phyloP scores from a whole-genome alignment of 2,113 vertebrate genomes.

The Callionymus lyra region DNA sequence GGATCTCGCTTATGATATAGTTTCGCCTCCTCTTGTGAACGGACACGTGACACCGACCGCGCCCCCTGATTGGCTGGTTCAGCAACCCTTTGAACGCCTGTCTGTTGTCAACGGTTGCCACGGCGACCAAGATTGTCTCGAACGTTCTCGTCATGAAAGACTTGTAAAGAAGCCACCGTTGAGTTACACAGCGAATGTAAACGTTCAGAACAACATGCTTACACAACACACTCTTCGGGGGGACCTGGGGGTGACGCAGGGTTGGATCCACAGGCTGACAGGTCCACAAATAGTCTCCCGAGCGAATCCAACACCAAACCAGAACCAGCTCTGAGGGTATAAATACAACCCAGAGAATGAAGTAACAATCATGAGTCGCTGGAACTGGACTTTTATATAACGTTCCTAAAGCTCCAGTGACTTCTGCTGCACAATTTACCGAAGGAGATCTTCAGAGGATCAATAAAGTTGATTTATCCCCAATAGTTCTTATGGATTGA shows the following conservation, averaged over 20 bases:
- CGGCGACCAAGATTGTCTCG: conserved; percentile 37
- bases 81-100: conserved; percentile 1
- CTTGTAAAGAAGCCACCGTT: no score
- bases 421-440: no score
- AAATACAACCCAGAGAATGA: conserved; percentile 3
- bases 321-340: no score
- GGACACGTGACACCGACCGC: conserved; percentile 31
- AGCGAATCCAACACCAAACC: conserved; percentile 8
- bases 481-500: no score
- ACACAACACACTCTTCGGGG: conserved; percentile 31
- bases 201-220: not conserved
- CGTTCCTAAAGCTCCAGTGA: no score
- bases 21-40: not conserved
- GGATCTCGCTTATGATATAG: no score
- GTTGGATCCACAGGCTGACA: conserved; percentile 47
- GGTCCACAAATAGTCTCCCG: conserved; percentile 46
- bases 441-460: no score
- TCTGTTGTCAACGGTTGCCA: conserved; percentile 43
- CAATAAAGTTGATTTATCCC: no score
- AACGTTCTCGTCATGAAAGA: conserved; percentile 2
- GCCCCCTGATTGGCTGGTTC: conserved; percentile 42
- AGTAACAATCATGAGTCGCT: conserved; percentile 11
- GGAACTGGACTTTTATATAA: no score
- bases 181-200: no score
- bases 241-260: conserved; percentile 21